These are phyloP conservation scores for Eupithecia insigniata DNA, from an alignment of 2,888 invertebrate genomes.

Conservation along the genomic window DNA sequence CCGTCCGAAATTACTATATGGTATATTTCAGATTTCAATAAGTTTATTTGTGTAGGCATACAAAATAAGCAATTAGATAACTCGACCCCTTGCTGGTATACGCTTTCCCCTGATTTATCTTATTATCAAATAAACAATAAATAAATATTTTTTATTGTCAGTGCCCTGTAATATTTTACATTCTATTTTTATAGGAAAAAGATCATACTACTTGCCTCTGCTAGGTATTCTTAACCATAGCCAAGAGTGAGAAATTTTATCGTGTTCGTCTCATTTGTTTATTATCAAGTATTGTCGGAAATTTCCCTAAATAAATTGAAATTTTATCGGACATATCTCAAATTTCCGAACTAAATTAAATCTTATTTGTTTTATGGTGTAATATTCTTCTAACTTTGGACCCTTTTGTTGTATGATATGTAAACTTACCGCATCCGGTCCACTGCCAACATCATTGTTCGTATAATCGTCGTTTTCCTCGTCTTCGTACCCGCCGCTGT, in stretches of 20 bases:
- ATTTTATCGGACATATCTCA: neutral
- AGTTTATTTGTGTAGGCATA: no score
- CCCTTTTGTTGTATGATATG: neutral
- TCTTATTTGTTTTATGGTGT: neutral
- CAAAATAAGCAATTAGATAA: no score
- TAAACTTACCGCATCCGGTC: constrained; percentile 64
- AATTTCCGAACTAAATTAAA: neutral
- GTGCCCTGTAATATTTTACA: neutral
- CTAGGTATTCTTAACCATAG: neutral
- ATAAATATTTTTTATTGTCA: neutral
- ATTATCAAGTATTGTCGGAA: neutral
- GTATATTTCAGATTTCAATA: no score
- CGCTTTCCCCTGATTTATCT: neutral
- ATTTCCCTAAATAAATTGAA: neutral
- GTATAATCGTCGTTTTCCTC: constrained; percentile 65
- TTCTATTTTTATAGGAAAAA: neutral
- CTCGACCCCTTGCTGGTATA: neutral
- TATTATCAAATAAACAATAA: neutral
- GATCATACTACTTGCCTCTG: no score
- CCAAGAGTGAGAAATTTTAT: neutral
- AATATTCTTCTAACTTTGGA: neutral
- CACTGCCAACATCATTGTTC: constrained; percentile 56
- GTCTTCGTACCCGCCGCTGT: constrained; percentile 72
- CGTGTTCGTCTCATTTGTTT: neutral
- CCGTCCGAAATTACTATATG: neutral